A percentile compares a stretch with the other conserved stretches of the same genome.
Conservation (phyloP, 2,113 vertebrate genomes). For the Gracilinanus agilis region DNA sequence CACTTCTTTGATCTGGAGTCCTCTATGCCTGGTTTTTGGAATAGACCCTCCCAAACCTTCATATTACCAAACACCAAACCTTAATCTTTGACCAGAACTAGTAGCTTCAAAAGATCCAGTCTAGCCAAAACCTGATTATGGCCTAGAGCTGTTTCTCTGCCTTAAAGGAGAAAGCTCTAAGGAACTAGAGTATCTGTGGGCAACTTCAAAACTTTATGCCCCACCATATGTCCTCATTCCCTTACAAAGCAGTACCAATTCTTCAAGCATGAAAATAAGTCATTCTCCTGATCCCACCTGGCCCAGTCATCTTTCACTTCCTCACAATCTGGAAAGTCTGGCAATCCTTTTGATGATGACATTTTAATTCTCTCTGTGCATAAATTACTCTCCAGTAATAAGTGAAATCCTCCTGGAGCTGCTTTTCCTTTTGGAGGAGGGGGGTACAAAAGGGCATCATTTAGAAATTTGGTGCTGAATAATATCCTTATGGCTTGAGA, state of each 20-base stretch:
- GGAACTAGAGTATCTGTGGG: background rate
- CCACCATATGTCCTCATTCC: background rate
- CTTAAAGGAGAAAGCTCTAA: background rate
- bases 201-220: background rate
- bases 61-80: background rate
- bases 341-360: slow-evolving; percentile 1
- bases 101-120: background rate
- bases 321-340: slow-evolving; percentile 13
- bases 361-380: slow-evolving; percentile 29
- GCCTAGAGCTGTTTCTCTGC: background rate
- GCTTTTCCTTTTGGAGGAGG: slow-evolving; percentile 22
- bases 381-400: background rate
- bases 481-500: slow-evolving; percentile 17
- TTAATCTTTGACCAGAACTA: background rate
- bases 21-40: background rate
- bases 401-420: slow-evolving; percentile 14
- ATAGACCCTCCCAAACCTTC: background rate
- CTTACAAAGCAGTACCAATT: background rate
- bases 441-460: background rate
- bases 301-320: background rate
- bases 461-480: slow-evolving; percentile 57
- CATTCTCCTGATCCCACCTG: slow-evolving; percentile 9
- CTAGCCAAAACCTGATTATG: background rate
- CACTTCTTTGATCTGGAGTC: background rate
- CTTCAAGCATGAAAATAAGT: slow-evolving; percentile 4